Evolutionary conservation across 2,888 invertebrate species (phyloP), one percentile per base, ranked within the genome.

Genomic region (Heliconius sara): DNA sequence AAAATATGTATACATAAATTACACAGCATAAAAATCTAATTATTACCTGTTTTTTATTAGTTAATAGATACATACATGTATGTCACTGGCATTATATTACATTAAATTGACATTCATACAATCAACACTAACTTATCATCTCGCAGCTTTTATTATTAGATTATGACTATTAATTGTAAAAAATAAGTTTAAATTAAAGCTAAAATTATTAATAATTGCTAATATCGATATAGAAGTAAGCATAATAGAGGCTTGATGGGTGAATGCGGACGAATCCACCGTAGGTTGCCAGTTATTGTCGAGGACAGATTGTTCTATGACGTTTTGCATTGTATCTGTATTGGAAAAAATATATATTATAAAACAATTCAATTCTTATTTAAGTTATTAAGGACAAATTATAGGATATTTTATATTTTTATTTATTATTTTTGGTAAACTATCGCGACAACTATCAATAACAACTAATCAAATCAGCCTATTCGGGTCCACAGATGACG

Each of bases 261-360:
- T 88, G 60, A 91, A 89, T n/a, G 91, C 92, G 2, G 91, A 89
- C 0, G 95, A 95, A 80, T 94, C 94, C 10, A 91, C 94, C 86
- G 95, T 95, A 10, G 95, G 95, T 34, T 95, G 87, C 95, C 95
- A 95, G 86, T 94, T 92, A 90, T 95, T 95, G 90, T 95, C 95
- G 60, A 95, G 91, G 39, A 95, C 95, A 57, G 95, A 95, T 87
- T 95, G 95, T 85, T 95, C 95, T 76, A 95, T 94, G 39, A 95
- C 93, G 81, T 95, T 95, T 87, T 95, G 95, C 93, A 95, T 92
- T 80, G 95, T 94, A 86, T 95, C 95, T 95, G 87, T 79, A 85
- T 84, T 25, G 43, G 70, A 19, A 47, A 43, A 70, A 43, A 70
- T 43, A 47, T 7, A 70, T 43, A 43, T 67, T 34, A 12, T 67